Evolutionary conservation across 2,797 vertebrate genomes (phyloP).

Genomic region (Acrocephalus scirpaceus): DNA sequence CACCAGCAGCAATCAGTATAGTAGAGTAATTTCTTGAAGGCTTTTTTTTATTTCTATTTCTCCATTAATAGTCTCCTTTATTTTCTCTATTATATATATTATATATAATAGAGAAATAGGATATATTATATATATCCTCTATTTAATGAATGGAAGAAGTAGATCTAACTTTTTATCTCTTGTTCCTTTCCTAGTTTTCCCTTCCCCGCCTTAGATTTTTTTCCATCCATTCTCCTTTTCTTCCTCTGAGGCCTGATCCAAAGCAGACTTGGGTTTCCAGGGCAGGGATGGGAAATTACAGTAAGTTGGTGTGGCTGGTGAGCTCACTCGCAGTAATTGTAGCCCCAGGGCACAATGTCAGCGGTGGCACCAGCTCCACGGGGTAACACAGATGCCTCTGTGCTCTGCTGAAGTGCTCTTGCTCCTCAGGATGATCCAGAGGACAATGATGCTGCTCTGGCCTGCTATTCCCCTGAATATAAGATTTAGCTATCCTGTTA

Average conservation of each 20-base stretch:
- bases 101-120: no score
- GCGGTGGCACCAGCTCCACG: neutral
- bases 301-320: neutral
- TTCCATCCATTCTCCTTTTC: neutral
- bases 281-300: neutral
- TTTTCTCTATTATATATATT: neutral
- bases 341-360: neutral
- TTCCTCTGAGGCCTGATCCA: neutral
- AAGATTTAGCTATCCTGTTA: neutral
- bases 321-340: neutral
- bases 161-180: neutral
- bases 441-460: neutral
- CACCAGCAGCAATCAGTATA: neutral
- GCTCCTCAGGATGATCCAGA: neutral
- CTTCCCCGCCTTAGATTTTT: neutral
- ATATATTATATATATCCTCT: neutral
- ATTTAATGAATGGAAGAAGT: neutral
- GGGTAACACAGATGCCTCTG: neutral
- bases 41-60: neutral
- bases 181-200: neutral
- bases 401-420: neutral
- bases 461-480: neutral
- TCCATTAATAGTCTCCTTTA: neutral
- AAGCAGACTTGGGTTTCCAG: neutral
- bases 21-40: neutral